Base-by-base conservation (phyloP, 2,797 vertebrate genomes). In the Chloroceryle amazona region DNA sequence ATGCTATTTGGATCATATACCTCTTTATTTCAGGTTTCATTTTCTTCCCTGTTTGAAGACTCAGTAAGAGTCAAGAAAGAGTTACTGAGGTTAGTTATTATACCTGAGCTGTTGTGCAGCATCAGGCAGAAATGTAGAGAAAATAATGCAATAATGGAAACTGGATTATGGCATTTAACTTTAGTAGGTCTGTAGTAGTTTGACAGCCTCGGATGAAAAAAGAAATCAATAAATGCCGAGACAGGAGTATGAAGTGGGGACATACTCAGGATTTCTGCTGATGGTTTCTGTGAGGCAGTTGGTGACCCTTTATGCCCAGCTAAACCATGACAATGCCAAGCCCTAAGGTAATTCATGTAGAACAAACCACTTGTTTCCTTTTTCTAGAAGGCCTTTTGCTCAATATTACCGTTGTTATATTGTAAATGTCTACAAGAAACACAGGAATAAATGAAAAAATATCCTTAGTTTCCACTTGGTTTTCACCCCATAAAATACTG, bases 141-240 rank as follows among this genome's bases (percentile, higher is more conserved):
- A 92, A 86, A 89, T 33, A 75, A n/a, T 20, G 17, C 44, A 57
- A 85, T n/a, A n/a, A n/a, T 82, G 74, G 60, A 89, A 87, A 84
- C 12, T 52, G 37, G 14, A 80, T 90, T 67, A 68, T 39, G 12
- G 9, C 6, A 11, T 83, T 81, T 68, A 67, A 54, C 37, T 85
- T 89, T 68, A 72, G 33, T 31, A 75, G 17, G 20, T 70, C 41
- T 70, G 51, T 44, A 81, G 12, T 16, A 84, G 13, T 79, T 85
- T 65, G 35, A 72, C 39, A 81, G 16, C 11, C 35, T 68, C 35
- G 42, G 26, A 74, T 58, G 42, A 61, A 83, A 81, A 90, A 54
- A 44, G 11, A 63, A 81, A 28, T 37, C 47, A 5, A 14, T 55
- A 70, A 81, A 79, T 52, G 17, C 0, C 3, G 33, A 89, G 20